Evolutionary conservation across 2,888 invertebrate species (phyloP), one percentile per base, ranked within the genome.

Genomic region (Unio pictorum): DNA sequence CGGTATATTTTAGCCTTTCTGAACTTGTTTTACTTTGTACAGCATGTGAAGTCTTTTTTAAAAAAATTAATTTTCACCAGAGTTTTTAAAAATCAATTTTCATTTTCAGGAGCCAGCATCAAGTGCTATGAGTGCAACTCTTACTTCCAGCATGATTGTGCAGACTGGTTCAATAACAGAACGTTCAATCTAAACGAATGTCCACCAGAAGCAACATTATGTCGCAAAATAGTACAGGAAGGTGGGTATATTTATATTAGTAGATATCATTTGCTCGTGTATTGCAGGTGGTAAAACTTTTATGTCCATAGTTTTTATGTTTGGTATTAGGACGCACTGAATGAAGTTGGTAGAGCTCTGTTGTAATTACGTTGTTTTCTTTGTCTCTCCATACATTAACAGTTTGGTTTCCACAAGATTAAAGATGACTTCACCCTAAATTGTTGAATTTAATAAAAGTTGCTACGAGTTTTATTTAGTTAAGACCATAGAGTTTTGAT

Each of bases 61-160:
- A 3, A 30, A 23, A 23, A 23, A 23, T 28, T 28, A 8, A 34
- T 34, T 45, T 45, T 45, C 15, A 11, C 45, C 45, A 3, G 45
- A 2, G 3, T 45, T 45, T 45, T 11, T 45, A 15, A 15, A 1
- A 11, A 64, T 61, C 7, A 67, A 59, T 67, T 66, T 59, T 67
- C 30, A 62, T 30, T 75, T 79, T 60, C 81, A 85, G 84, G 81
- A 64, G 67, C 69, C 58, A 81, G 81, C 59, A 83, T 89, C 67
- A 84, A 85, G 68, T 97, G 97, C 90, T 97, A 95, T 89, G 94
- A 95, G 85, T 97, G 97, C 91, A 97, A 97, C 91, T 97, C 97
- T 73, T 94, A 93, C 76, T 96, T 93, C 87, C 96, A 97, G 90
- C 95, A 95, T 57, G 93, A 96, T 81, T 97, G 97, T 86, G 96